These are phyloP conservation scores for Rhodinocichla rosea DNA, from an alignment of 2,113 vertebrate genomes.

Conservation along the genomic window DNA sequence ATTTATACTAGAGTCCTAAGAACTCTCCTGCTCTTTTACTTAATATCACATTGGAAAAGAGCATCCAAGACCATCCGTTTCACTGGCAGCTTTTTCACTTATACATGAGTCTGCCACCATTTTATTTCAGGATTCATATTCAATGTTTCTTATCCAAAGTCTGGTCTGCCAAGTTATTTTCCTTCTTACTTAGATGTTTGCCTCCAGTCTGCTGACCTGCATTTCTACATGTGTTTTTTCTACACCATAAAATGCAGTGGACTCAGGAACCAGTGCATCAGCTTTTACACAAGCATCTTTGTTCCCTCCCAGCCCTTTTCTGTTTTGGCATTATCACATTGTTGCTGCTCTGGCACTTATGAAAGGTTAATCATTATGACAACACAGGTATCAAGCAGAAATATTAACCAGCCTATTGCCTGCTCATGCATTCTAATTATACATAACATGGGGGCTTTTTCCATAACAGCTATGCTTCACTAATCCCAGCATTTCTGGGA, in stretches of 20 bases:
- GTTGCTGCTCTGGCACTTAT: not conserved
- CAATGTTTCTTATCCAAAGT: not conserved
- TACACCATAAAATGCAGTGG: not conserved
- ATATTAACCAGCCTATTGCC: not conserved
- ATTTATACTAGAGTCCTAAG: not conserved
- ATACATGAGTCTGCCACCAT: not conserved
- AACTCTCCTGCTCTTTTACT: not conserved
- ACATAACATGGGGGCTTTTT: not conserved
- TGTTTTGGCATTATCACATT: not conserved
- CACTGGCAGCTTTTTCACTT: not conserved
- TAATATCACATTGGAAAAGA: not conserved
- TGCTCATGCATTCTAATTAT: not conserved
- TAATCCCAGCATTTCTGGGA: not conserved
- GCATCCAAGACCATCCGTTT: not conserved
- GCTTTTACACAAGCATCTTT: not conserved
- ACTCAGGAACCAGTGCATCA: not conserved
- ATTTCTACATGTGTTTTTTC: not conserved
- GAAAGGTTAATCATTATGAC: not conserved
- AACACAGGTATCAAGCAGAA: not conserved
- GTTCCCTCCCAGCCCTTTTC: not conserved
- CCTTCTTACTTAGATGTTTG: not conserved
- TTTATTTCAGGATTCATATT: not conserved
- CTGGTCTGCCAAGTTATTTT: not conserved
- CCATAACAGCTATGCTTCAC: not conserved
- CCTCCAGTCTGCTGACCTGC: not conserved